Percentiles rank a stretch among this genome's conserved stretches.
Conservation (phyloP, 2,888 invertebrate genomes). For the Azorinus chamasolen region DNA sequence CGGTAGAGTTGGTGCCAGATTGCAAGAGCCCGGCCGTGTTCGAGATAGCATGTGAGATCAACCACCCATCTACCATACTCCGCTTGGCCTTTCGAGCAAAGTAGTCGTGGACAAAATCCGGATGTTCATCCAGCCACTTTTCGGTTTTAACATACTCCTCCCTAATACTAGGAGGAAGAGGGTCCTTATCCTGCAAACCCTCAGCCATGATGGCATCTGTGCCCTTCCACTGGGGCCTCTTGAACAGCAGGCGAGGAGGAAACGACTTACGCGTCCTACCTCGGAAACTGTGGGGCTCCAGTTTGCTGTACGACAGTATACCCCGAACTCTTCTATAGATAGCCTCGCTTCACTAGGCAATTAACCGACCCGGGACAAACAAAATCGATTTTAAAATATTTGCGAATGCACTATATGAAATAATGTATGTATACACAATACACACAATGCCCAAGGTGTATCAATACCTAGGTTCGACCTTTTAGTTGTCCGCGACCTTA, state of each 20-base stretch:
- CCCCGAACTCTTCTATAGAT: slow-evolving; percentile 37
- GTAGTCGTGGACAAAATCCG: slow-evolving; percentile 97
- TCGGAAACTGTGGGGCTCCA: slow-evolving; percentile 49
- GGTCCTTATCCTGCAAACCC: slow-evolving; percentile 61
- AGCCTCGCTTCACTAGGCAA: slow-evolving; percentile 61
- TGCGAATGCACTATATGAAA: slow-evolving; percentile 49
- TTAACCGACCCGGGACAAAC: slow-evolving; percentile 63
- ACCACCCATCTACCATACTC: slow-evolving; percentile 97
- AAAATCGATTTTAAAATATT: slow-evolving; percentile 69
- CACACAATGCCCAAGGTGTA: slow-evolving; percentile 4
- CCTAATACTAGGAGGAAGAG: slow-evolving; percentile 57
- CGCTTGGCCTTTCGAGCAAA: slow-evolving; percentile 96
- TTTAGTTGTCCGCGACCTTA: too few relatives aligned
- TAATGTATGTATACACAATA: slow-evolving; percentile 20
- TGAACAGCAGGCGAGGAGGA: slow-evolving; percentile 58
- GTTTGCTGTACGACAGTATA: slow-evolving; percentile 37
- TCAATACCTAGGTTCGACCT: not conserved
- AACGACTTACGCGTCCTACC: slow-evolving; percentile 62
- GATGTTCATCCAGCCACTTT: slow-evolving; percentile 98
- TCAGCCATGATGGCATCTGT: slow-evolving; percentile 63
- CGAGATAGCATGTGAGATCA: slow-evolving; percentile 88
- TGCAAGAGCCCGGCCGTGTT: slow-evolving; percentile 76
- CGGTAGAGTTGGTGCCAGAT: slow-evolving; percentile 76
- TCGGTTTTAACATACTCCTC: slow-evolving; percentile 89
- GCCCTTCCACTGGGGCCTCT: slow-evolving; percentile 54